These are phyloP conservation scores for Psylliodes chrysocephalus DNA, from an alignment of 2,888 invertebrate species.

Conservation along the genomic window DNA sequence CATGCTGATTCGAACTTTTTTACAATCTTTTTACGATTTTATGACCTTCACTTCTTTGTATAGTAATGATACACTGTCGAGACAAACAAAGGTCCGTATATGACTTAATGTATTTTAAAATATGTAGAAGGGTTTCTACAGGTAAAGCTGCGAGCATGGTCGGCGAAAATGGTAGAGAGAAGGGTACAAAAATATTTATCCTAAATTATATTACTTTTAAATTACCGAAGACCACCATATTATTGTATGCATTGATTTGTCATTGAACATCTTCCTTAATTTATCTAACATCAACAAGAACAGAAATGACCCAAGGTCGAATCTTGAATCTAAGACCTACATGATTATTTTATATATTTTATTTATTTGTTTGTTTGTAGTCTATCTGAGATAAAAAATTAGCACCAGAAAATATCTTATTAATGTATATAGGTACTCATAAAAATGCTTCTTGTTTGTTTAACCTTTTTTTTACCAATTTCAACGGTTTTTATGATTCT, in stretches of 20 bases:
- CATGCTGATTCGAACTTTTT: constrained; percentile 6
- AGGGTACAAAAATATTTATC: not conserved
- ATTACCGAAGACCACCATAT: no score
- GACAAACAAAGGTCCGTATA: constrained; percentile 37
- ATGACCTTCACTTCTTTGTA: constrained; percentile 10
- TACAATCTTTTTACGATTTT: constrained; percentile 8
- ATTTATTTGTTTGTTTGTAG: no score
- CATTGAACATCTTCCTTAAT: not conserved
- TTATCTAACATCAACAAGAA: not conserved
- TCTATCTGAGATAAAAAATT: no score
- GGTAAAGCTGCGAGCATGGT: constrained; percentile 22
- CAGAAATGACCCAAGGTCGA: not conserved
- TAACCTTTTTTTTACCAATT: no score
- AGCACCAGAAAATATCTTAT: no score
- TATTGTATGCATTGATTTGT: not conserved
- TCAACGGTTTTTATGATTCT: no score
- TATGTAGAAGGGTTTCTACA: constrained; percentile 42
- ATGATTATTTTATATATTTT: no score
- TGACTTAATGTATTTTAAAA: constrained; percentile 55
- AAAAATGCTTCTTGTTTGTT: no score
- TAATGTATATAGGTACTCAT: no score
- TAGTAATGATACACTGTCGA: constrained; percentile 7
- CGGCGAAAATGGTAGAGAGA: not conserved
- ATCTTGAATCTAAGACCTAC: no score
- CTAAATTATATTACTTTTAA: no score